Evolutionary conservation across 2,113 vertebrate genomes (phyloP).

Genomic region (Monarcha castaneiventris): DNA sequence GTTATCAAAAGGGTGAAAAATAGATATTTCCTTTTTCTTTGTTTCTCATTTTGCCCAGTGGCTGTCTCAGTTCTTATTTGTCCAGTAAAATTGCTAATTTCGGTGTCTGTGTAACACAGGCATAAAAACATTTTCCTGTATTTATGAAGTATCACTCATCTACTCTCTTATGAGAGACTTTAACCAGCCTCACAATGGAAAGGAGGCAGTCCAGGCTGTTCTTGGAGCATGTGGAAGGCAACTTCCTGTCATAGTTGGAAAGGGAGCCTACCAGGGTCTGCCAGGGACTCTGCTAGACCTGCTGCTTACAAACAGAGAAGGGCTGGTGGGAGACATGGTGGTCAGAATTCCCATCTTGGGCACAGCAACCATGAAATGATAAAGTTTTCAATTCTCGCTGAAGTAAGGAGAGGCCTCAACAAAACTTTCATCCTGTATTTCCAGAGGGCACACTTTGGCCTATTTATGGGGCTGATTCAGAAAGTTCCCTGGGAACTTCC

Average conservation of each 20-base stretch:
- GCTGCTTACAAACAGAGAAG: not conserved
- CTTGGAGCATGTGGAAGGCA: not conserved
- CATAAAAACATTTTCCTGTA: not conserved
- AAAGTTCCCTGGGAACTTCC: not conserved
- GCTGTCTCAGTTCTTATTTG: not conserved
- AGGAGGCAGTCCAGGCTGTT: not conserved
- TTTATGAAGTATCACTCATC: not conserved
- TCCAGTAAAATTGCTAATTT: not conserved
- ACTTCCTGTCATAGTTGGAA: not conserved
- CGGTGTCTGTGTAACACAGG: not conserved
- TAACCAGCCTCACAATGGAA: no score
- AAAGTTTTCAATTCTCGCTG: not conserved
- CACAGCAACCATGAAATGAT: not conserved
- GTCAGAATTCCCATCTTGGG: not conserved
- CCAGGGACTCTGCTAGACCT: no score
- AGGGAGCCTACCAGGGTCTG: not conserved
- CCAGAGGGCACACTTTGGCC: accelerated
- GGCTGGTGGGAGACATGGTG: not conserved
- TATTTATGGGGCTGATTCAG: not conserved
- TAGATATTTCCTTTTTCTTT: not conserved
- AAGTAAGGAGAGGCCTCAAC: not conserved
- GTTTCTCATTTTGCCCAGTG: not conserved
- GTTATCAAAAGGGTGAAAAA: not conserved
- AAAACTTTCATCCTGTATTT: not conserved
- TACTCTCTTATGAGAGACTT: not conserved